Evolutionary conservation across 1,140 invertebrate species (phyloP).

Genomic region (Drosophila elegans): DNA sequence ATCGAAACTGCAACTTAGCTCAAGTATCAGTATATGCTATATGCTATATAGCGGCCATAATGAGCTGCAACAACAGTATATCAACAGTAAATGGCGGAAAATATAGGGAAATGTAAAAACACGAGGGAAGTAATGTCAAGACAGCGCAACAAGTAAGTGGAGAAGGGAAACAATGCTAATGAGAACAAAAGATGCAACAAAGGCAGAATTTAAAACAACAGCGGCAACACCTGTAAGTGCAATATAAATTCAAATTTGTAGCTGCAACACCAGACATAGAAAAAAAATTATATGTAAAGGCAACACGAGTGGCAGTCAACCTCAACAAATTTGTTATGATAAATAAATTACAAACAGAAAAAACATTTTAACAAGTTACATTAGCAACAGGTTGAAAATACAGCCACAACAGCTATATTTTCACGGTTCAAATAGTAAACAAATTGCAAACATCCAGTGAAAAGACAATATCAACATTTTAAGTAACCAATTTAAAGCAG

Average conservation of each 20-base stretch:
- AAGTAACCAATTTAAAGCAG: conserved; percentile 7
- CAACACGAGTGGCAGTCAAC: background rate
- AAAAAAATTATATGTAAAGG: background rate
- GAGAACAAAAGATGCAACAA: conserved; percentile 25
- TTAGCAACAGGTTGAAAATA: background rate
- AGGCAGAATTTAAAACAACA: conserved; percentile 1
- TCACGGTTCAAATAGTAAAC: conserved; percentile 3
- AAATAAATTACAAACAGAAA: no score
- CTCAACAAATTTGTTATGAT: no score
- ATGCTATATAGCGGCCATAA: conserved; percentile 12
- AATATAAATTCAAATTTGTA: background rate
- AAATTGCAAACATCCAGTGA: conserved; percentile 1
- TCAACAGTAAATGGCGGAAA: conserved; percentile 2
- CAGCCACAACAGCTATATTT: background rate
- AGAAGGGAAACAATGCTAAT: conserved; percentile 20
- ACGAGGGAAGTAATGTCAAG: conserved; percentile 1
- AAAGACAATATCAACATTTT: conserved; percentile 5
- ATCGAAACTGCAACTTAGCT: conserved; percentile 50
- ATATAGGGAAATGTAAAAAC: background rate
- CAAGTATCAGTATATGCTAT: conserved; percentile 2
- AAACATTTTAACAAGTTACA: background rate
- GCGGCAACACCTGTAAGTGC: conserved; percentile 13
- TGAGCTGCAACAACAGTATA: conserved; percentile 4
- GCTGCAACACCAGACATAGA: background rate
- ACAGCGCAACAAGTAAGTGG: conserved; percentile 1